Evolutionary conservation across 2,113 vertebrate genomes (phyloP).

Genomic region (Mormyrus iriodes): DNA sequence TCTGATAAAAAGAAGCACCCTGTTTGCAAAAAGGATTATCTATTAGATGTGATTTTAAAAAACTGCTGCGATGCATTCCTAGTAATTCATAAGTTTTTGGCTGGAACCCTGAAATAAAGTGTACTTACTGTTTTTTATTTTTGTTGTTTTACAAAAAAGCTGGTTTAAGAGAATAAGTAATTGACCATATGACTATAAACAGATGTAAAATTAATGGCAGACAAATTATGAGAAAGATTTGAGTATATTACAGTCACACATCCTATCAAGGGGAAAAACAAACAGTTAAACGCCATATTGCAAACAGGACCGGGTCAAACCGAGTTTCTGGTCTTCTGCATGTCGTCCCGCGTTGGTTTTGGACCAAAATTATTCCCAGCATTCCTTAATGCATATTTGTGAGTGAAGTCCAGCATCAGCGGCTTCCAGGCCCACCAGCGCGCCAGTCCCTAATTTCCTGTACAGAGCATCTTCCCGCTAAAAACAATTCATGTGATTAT

Average conservation of each 20-base stretch:
- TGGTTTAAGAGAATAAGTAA: slow-evolving; percentile 57
- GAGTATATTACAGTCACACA: slow-evolving; percentile 46
- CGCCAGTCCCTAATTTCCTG: slow-evolving; percentile 28
- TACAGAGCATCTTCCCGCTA: slow-evolving; percentile 37
- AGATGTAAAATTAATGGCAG: slow-evolving; percentile 52
- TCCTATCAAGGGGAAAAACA: slow-evolving; percentile 31
- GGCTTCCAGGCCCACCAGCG: background rate
- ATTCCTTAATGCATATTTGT: slow-evolving; percentile 8
- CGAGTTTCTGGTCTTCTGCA: background rate
- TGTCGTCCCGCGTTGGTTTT: background rate
- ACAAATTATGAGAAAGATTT: slow-evolving; percentile 50
- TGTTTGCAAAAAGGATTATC: slow-evolving; percentile 50
- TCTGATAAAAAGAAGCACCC: slow-evolving; percentile 59
- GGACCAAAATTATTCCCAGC: background rate
- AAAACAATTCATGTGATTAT: slow-evolving; percentile 40
- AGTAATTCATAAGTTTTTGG: slow-evolving; percentile 48
- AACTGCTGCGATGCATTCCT: slow-evolving; percentile 35
- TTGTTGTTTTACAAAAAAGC: slow-evolving; percentile 51
- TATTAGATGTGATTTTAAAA: slow-evolving; percentile 50
- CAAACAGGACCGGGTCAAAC: slow-evolving; percentile 34
- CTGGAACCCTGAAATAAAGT: slow-evolving; percentile 27
- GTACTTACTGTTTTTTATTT: background rate
- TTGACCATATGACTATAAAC: slow-evolving; percentile 41
- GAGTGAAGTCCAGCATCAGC: background rate
- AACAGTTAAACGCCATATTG: slow-evolving; percentile 33